Conservation (phyloP, 1,140 invertebrate species). For the Cepaea nemoralis region DNA sequence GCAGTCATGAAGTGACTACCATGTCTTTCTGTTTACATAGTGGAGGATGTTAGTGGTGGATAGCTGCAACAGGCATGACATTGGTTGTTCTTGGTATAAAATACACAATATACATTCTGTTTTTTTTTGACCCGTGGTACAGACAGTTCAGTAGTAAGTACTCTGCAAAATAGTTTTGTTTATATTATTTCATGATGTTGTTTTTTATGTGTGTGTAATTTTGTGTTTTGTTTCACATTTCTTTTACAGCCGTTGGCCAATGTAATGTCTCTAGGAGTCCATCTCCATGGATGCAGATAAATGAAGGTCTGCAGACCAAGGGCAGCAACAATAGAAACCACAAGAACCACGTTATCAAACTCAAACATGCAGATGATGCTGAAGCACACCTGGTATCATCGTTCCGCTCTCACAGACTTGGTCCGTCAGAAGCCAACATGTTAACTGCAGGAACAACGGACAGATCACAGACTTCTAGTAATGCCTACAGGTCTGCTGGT, state of each 20-base stretch:
- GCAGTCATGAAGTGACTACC: no score
- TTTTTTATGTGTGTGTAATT: background rate
- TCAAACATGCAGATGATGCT: background rate
- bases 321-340: background rate
- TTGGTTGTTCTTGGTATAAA: no score
- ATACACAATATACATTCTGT: no score
- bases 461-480: background rate
- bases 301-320: background rate
- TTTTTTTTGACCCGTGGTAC: no score
- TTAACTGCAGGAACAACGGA: background rate
- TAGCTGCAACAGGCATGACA: no score
- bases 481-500: background rate
- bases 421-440: background rate
- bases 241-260: background rate
- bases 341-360: background rate
- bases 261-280: background rate
- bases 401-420: background rate
- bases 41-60: no score
- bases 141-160: no score
- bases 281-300: background rate
- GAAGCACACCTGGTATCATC: background rate
- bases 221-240: background rate
- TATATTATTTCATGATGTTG: no score
- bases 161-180: no score
- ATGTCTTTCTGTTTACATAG: no score